phyloP scores from a whole-genome alignment of 2,797 vertebrate species.

The Phataginus tricuspis region DNA sequence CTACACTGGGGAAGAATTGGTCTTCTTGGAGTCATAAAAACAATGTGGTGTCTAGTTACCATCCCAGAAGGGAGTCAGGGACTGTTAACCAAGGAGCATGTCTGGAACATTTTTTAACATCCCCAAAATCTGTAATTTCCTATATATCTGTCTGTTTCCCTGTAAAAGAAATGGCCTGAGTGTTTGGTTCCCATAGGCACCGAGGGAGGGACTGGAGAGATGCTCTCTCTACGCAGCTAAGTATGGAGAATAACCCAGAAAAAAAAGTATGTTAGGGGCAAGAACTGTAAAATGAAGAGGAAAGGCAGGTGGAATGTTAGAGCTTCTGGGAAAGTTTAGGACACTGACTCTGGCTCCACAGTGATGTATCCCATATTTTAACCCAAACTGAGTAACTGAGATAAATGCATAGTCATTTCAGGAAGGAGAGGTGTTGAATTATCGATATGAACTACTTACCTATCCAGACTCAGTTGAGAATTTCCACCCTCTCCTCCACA shows the following conservation, averaged over 20 bases:
- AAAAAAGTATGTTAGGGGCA: not conserved
- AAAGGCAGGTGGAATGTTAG: not conserved
- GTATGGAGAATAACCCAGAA: not conserved
- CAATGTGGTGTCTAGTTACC: conserved; percentile 1
- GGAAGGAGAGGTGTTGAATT: not conserved
- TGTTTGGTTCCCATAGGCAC: not conserved
- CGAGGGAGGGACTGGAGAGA: not conserved
- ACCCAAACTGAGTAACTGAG: not conserved
- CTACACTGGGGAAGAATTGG: not conserved
- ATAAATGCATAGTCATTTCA: not conserved
- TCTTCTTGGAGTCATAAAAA: conserved; percentile 53
- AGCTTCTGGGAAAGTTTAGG: not conserved
- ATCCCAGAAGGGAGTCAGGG: not conserved
- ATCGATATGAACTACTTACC: not conserved
- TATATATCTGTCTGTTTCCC: conserved; percentile 22
- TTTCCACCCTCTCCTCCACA: not conserved
- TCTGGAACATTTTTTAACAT: conserved; percentile 55
- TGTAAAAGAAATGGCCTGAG: not conserved
- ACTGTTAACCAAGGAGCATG: conserved; percentile 27
- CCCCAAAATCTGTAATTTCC: conserved; percentile 28
- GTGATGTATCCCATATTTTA: not conserved
- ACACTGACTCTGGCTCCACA: not conserved
- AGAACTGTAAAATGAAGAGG: not conserved
- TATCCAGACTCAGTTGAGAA: not conserved
- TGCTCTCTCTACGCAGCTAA: not conserved